These are phyloP conservation scores for Ianthella basta DNA, from an alignment of 37 sponge, comb jelly and placozoan species.

Conservation along the genomic window DNA sequence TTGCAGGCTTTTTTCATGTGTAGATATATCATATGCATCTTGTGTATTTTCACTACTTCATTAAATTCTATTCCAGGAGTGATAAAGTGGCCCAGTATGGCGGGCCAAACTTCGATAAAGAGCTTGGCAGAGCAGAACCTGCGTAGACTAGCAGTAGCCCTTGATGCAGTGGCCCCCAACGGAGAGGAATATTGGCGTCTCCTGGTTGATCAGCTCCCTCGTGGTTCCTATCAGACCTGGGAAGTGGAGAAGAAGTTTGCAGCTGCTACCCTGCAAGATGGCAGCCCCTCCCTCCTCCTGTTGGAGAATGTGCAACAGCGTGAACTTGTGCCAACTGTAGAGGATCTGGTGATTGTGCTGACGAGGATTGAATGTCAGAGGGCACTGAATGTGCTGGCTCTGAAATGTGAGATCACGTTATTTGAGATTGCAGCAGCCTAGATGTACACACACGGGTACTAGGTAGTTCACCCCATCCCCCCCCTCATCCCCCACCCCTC, in stretches of 20 bases:
- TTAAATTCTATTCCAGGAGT: too few species aligned
- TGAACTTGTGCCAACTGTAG: background rate
- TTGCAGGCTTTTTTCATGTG: too few species aligned
- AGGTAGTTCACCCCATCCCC: too few species aligned
- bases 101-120: background rate
- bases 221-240: background rate
- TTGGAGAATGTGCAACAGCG: conserved; percentile 1
- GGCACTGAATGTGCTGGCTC: background rate
- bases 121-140: background rate
- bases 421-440: too few species aligned
- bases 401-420: background rate
- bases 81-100: too few species aligned
- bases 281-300: conserved; percentile 10
- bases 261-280: background rate
- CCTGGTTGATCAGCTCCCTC: conserved; percentile 10
- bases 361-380: conserved; percentile 4
- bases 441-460: too few species aligned
- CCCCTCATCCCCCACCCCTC: too few species aligned
- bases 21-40: too few species aligned
- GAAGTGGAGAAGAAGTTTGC: conserved; percentile 33
- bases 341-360: background rate
- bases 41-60: too few species aligned
- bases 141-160: background rate
- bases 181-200: conserved; percentile 7
- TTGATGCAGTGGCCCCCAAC: background rate